A percentile compares a stretch with the other conserved stretches of the same genome.
Evolutionary conservation across 2,113 vertebrate genomes (phyloP).

Genomic region (Patagioenas fasciata): DNA sequence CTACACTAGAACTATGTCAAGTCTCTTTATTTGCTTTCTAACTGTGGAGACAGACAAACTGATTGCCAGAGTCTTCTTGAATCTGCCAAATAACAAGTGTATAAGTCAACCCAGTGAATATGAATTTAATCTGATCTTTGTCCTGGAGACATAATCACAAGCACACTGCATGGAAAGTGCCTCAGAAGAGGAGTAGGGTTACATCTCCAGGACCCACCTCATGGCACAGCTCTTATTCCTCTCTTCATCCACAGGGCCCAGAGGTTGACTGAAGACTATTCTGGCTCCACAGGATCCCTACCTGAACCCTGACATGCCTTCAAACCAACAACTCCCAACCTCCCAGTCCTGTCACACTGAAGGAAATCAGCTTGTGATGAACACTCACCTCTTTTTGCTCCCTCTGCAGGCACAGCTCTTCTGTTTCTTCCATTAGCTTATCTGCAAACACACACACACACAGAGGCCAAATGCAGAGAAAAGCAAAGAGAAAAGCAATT

Average conservation of each 20-base stretch:
- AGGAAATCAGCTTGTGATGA: neutral
- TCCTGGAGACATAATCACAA: neutral
- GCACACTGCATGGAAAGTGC: neutral
- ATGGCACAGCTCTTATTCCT: neutral
- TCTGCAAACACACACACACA: constrained; percentile 76
- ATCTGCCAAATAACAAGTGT: neutral
- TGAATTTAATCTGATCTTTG: neutral
- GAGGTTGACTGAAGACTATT: neutral
- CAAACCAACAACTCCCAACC: neutral
- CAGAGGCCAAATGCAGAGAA: neutral
- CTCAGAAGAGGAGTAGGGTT: neutral
- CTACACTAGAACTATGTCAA: neutral
- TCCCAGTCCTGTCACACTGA: neutral
- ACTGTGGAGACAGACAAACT: neutral
- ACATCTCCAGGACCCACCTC: neutral
- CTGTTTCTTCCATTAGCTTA: constrained; percentile 97
- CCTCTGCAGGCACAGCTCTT: constrained; percentile 91
- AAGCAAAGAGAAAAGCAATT: neutral
- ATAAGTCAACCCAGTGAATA: neutral
- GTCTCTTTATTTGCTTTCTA: neutral
- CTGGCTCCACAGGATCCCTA: neutral
- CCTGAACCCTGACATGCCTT: neutral
- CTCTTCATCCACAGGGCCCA: neutral
- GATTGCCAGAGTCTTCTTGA: neutral
- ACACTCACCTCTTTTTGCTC: constrained; percentile 89